Evolutionary conservation across 2,113 vertebrate species (phyloP).

Genomic region (Paracanthobrama guichenoti): DNA sequence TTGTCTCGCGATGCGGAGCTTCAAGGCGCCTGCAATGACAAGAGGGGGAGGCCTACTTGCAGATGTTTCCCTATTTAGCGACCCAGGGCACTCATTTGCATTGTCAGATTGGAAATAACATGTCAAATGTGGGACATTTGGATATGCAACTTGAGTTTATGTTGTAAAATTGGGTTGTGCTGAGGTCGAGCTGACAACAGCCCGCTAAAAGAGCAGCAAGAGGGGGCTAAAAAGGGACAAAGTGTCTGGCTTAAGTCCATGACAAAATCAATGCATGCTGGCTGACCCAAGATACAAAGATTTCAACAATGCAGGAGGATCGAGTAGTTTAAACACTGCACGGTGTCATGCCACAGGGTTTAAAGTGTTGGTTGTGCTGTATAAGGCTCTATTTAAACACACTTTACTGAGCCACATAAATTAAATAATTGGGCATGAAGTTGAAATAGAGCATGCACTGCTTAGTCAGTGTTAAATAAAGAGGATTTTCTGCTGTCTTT

Average conservation of each 20-base stretch:
- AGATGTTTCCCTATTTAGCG: constrained; percentile 15
- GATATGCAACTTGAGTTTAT: neutral
- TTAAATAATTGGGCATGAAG: neutral
- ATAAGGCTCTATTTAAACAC: neutral
- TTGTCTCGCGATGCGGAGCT: constrained; percentile 11
- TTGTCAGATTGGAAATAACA: neutral
- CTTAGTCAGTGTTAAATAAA: neutral
- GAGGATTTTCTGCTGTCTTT: constrained; percentile 42
- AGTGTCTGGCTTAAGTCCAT: constrained; percentile 50
- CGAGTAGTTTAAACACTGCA: neutral
- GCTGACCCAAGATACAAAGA: constrained; percentile 9
- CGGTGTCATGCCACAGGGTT: constrained; percentile 44
- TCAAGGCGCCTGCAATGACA: constrained; percentile 30
- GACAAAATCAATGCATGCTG: neutral
- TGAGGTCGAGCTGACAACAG: neutral
- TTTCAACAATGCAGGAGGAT: neutral
- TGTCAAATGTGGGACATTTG: neutral
- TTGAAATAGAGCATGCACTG: neutral
- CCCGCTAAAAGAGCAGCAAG: constrained; percentile 17
- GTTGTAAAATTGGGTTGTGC: neutral
- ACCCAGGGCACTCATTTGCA: neutral
- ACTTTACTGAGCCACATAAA: neutral
- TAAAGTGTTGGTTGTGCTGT: neutral
- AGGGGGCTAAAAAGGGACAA: constrained; percentile 47
- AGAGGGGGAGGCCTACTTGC: constrained; percentile 46